Percentiles rank a stretch among this genome's conserved stretches.
phyloP scores from a whole-genome alignment of 1,140 invertebrate genomes.

The Arion vulgaris region DNA sequence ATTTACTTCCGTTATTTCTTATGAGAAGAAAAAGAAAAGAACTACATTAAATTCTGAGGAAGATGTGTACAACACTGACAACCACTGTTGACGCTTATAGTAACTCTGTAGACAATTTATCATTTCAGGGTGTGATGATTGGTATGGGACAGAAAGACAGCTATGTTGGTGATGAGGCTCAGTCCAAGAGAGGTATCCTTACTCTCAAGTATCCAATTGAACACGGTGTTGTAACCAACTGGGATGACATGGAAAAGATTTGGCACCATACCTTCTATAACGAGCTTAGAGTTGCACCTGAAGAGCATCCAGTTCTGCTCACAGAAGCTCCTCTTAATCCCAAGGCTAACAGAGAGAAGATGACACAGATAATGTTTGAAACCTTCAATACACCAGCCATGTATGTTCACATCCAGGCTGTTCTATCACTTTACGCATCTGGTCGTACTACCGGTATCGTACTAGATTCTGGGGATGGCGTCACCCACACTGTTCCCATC shows the following conservation, averaged over 20 bases:
- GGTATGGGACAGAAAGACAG: conserved; percentile 68
- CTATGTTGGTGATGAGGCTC: conserved; percentile 74
- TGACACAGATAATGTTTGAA: conserved; percentile 54
- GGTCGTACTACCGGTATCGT: conserved; percentile 61
- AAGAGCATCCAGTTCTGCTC: conserved; percentile 65
- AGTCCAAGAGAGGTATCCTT: conserved; percentile 72
- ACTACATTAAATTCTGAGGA: no score
- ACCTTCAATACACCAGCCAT: conserved; percentile 91
- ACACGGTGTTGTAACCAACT: conserved; percentile 83
- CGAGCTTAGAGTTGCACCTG: conserved; percentile 79
- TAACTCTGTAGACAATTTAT: conserved; percentile 75
- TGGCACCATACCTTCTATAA: conserved; percentile 89
- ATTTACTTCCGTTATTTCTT: no score
- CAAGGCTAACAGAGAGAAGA: conserved; percentile 69
- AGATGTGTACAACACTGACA: no score
- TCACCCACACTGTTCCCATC: conserved; percentile 71
- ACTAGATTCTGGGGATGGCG: conserved; percentile 78
- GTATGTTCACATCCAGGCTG: conserved; percentile 81
- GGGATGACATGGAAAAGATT: conserved; percentile 85
- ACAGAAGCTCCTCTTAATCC: conserved; percentile 23
- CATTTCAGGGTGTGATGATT: conserved; percentile 90
- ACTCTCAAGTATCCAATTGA: conserved; percentile 29
- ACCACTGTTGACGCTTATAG: no score
- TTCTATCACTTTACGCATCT: conserved; percentile 84
- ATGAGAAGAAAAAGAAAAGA: no score